These are phyloP conservation scores for Chaetorhynchus papuensis DNA, from an alignment of 2,113 vertebrate genomes.

Conservation along the genomic window DNA sequence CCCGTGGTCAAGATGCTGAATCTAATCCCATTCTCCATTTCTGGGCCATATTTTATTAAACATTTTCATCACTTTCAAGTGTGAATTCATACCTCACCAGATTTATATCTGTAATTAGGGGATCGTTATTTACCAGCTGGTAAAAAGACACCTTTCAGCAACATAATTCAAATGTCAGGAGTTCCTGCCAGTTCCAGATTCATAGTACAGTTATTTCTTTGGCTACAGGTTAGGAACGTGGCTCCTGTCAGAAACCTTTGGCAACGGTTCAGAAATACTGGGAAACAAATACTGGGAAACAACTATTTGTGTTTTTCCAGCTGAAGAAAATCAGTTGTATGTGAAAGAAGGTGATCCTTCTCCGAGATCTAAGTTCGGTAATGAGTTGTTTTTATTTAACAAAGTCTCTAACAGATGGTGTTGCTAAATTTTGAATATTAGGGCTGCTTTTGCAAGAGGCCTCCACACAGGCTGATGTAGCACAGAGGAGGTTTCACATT, in stretches of 20 bases:
- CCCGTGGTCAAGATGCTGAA: neutral
- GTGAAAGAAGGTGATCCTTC: neutral
- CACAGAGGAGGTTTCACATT: neutral
- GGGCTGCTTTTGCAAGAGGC: constrained; percentile 25
- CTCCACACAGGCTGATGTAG: neutral
- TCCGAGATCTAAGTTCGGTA: neutral
- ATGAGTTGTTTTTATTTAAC: constrained; percentile 36
- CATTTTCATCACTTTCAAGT: constrained; percentile 62
- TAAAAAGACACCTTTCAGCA: constrained; percentile 52
- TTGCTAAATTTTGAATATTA: constrained; percentile 51
- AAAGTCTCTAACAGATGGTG: constrained; percentile 25
- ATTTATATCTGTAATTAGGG: constrained; percentile 73
- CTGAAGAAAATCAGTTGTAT: neutral
- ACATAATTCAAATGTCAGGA: constrained; percentile 46
- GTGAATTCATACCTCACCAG: constrained; percentile 13
- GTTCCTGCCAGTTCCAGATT: constrained; percentile 40
- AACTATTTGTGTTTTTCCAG: neutral
- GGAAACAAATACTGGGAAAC: neutral
- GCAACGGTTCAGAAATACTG: neutral
- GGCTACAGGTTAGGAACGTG: neutral
- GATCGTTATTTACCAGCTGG: constrained; percentile 65
- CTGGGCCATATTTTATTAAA: constrained; percentile 63
- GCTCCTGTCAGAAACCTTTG: neutral
- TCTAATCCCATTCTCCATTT: constrained; percentile 6
- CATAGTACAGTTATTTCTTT: constrained; percentile 22